Base-by-base conservation (phyloP, 2,888 invertebrate species). In the Microlaimidae sp. region DNA sequence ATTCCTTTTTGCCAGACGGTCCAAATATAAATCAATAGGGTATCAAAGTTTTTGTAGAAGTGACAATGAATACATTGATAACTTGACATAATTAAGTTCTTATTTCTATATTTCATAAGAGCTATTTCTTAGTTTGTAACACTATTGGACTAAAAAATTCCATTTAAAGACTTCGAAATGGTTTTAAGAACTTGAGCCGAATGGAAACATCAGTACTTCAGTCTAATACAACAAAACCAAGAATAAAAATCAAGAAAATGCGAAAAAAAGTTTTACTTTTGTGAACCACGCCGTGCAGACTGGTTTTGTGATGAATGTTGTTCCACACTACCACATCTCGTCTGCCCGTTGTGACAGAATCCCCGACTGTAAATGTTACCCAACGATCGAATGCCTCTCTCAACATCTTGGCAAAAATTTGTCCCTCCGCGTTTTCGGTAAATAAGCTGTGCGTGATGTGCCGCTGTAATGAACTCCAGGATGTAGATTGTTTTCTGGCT, bases 241-340 rank as follows among this genome's bases (percentile, higher is more conserved):
- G n/a, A n/a, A n/a, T n/a, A n/a, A n/a, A n/a, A n/a, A n/a, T n/a
- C n/a, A n/a, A n/a, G n/a, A n/a, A n/a, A n/a, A n/a, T n/a, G n/a
- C n/a, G n/a, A n/a, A n/a, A n/a, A n/a, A n/a, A n/a, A n/a, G n/a
- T n/a, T n/a, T n/a, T n/a, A n/a, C n/a, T n/a, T n/a, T 23, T 55
- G 42, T 10, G 64, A 56, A 38, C 72, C 48, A n/a, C 48, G 24
- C 62, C 63, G 42, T 21, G 25, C 10, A 47, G 51, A 32, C 27
- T 55, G 7, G 85, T 85, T 72, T 85, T 85, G 70, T 86, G 86
- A 65, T 85, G 85, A 57, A 86, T 82, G 66, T 81, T 82, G 69
- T 85, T 85, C 92, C 92, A 92, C 46, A 86, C 81, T 53, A 90
- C 84, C 56, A 87, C 85, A 74, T 89, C 84, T 69, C 85, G 82